These are phyloP conservation scores for Alsophila aescularia DNA, from an alignment of 2,888 invertebrate species.

Conservation along the genomic window DNA sequence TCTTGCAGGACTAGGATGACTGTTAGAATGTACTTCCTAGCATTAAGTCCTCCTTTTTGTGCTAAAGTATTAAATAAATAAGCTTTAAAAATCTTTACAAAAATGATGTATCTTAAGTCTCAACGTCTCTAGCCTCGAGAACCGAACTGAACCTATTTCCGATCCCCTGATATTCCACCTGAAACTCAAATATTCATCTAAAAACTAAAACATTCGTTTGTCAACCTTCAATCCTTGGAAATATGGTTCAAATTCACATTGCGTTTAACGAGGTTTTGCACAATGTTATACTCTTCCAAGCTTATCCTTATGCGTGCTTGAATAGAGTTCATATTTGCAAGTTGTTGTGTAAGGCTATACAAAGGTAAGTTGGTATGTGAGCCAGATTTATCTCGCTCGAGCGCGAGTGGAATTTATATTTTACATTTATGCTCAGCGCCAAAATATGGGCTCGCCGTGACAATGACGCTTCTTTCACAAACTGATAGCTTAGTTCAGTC, in stretches of 20 bases:
- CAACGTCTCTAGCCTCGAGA: neutral
- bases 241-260: conserved; percentile 12
- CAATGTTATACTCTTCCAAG: neutral
- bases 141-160: conserved; percentile 41
- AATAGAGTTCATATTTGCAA: conserved; percentile 1
- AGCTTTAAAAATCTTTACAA: neutral
- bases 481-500: conserved; percentile 5
- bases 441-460: conserved; percentile 19
- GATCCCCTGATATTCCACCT: conserved; percentile 33
- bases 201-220: conserved; percentile 2
- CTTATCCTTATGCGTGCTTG: conserved; percentile 1
- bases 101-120: neutral
- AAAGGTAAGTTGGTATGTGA: conserved; percentile 22
- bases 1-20: too few species aligned
- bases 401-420: conserved; percentile 27
- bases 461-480: neutral
- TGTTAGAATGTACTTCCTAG: too few species aligned
- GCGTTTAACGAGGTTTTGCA: neutral
- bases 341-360: neutral
- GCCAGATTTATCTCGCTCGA: conserved; percentile 21
- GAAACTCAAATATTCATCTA: conserved; percentile 24
- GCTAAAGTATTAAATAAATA: too few species aligned
- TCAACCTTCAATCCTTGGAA: conserved; percentile 8
- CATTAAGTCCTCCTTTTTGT: too few species aligned
- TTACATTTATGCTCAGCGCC: conserved; percentile 13